Evolutionary conservation across 2,797 vertebrate genomes (phyloP), one percentile per base, ranked within the genome.

Genomic region (Siniperca scherzeri): DNA sequence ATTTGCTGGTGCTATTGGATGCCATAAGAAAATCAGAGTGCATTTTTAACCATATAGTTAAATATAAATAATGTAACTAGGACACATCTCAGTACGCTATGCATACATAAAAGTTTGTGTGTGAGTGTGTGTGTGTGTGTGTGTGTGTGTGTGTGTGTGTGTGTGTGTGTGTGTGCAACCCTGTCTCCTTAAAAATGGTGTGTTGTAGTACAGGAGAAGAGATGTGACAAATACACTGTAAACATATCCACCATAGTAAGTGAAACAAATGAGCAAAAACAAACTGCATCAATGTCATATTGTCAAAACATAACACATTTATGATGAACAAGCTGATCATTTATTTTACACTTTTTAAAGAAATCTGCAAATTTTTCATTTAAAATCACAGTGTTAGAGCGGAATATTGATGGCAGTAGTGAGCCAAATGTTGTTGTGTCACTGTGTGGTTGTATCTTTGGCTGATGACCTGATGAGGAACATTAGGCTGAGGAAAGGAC

Each of bases 401-500:
- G 40, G 21, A 55, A 52, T 8, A 38, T 53, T 33, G 25, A 5
- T 33, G 53, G 3, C 38, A 70, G 36, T 2, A 16, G 13, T 44
- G 21, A 66, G 44, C 19, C 3, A 38, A 27, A 19, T 50, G 46
- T 21, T 62, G 44, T 46, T 40, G 30, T 67, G 69, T 66, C 22
- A 68, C n/a, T 7, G 0, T 40, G 48, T 46, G 21, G 25, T 55
- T 56, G 40, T 70, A 44, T 73, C n/a, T 10, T 33, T 52, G 52
- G 44, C 44, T 60, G 64, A 62, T 74, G 76, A 80, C 38, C 30
- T 30, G 30, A 30, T 30, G 30, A 30, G 52, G 64, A 78, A 61
- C 50, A 82, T 76, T 82, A 60, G 13, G 50, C n/a, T 53, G 12
- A 56, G 16, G 8, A 66, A 77, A 75, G 57, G 3, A 64, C 40